Base-by-base conservation (phyloP, 2,797 vertebrate species). In the Lutjanus campechanus region DNA sequence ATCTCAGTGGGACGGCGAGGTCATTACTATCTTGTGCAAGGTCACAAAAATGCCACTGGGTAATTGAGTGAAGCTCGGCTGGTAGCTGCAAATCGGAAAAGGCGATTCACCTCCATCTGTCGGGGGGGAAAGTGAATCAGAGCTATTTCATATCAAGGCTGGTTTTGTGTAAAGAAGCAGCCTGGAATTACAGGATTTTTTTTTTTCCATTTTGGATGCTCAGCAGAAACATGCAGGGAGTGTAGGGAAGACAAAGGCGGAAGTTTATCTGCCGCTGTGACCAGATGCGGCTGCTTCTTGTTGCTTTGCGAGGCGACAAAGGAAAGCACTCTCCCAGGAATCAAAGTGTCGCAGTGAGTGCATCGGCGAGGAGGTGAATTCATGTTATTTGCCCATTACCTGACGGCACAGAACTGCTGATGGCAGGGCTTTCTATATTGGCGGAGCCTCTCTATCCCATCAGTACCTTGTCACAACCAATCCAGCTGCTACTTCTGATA, bases 401-500 rank as follows among this genome's bases (percentile, higher is more conserved):
- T 88, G 80, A 22, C 84, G 89, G 84, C 82, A 60, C 77, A 86
- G 79, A 84, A 90, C 41, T 90, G 93, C 92, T 94, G 93, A 94
- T 82, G 87, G 81, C 68, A 43, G 86, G 53, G 72, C 68, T 93
- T 93, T 92, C 74, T 84, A n/a, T 79, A 73, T 63, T 73, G 61
- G 64, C 19, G 73, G 73, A 82, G 78, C 87, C 78, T 85, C 86
- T 91, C 85, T 61, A 60, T 82, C 82, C 88, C 90, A 88, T 92
- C 90, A 87, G 67, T 82, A 11, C 69, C 87, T 90, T 92, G 91
- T 92, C 91, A 90, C 90, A 87, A 85, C 79, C 89, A 64, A 88
- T 91, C 86, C 88, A 76, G 91, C 89, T 93, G 90, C 84, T 71
- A 0, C 64, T 56, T 70, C 90, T 91, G 93, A 93, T 93, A 92